Percentiles rank a stretch among this genome's conserved stretches.
Evolutionary conservation across 2,888 invertebrate genomes (phyloP).

Genomic region (Drosophila birchii): DNA sequence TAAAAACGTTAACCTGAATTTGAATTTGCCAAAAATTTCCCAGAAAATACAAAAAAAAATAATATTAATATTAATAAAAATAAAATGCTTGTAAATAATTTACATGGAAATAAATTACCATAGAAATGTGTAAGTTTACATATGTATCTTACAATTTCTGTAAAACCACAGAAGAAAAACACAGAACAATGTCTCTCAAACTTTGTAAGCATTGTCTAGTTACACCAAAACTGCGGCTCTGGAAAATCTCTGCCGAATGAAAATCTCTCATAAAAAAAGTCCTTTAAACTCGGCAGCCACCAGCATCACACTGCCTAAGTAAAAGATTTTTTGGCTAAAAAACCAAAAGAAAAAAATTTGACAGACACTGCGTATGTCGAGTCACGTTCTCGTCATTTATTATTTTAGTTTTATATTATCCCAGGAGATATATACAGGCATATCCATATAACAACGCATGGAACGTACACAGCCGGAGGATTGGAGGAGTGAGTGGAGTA

Average conservation of each 20-base stretch:
- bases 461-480: constrained; percentile 1
- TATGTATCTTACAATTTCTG: not conserved
- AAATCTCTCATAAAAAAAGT: constrained; percentile 2
- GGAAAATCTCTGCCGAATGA: not conserved
- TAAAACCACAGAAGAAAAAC: not conserved
- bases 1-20: too few relatives aligned
- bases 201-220: constrained; percentile 13
- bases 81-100: not conserved
- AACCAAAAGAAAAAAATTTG: constrained; percentile 9
- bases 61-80: too few relatives aligned
- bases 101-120: not conserved
- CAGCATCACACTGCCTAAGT: constrained; percentile 20
- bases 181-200: not conserved
- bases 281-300: constrained; percentile 39
- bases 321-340: constrained; percentile 34
- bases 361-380: constrained; percentile 58
- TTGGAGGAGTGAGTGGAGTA: constrained; percentile 3
- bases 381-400: constrained; percentile 81
- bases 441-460: constrained; percentile 25
- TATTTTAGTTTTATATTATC: constrained; percentile 69
- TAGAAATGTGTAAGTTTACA: not conserved
- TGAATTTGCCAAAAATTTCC: not conserved
- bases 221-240: not conserved
- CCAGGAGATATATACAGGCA: constrained; percentile 38
- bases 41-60: not conserved